A percentile compares a stretch with the other conserved stretches of the same genome.
Conservation (phyloP, 1,140 invertebrate species). For the Phthorimaea operculella region DNA sequence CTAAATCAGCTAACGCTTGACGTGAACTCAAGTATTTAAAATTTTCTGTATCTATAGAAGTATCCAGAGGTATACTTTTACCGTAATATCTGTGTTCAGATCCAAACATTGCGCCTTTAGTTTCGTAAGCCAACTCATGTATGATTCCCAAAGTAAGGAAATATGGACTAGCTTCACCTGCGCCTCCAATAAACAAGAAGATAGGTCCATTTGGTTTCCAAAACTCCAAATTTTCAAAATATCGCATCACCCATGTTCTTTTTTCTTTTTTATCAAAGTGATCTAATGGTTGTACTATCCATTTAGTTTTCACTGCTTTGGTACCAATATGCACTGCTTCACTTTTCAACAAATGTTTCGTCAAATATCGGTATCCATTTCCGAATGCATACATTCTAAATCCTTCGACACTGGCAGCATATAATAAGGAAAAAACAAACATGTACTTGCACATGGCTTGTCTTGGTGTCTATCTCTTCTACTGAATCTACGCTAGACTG, state of each 20-base stretch:
- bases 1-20: constrained; percentile 80
- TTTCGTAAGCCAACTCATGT: constrained; percentile 62
- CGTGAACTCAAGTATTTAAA: constrained; percentile 74
- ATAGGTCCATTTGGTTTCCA: constrained; percentile 69
- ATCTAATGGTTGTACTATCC: constrained; percentile 46
- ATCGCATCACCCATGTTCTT: constrained; percentile 46
- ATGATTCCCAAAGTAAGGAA: constrained; percentile 27
- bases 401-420: background rate
- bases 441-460: background rate
- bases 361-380: constrained; percentile 26
- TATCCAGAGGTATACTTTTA: constrained; percentile 76
- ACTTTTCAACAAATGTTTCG: constrained; percentile 22
- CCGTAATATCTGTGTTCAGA: constrained; percentile 88
- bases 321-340: constrained; percentile 7
- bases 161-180: constrained; percentile 24
- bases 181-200: constrained; percentile 74
- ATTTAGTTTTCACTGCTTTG: constrained; percentile 18
- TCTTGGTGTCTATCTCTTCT: background rate
- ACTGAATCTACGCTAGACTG: background rate
- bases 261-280: constrained; percentile 38
- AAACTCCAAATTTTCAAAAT: constrained; percentile 35
- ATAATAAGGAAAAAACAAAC: background rate
- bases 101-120: constrained; percentile 34
- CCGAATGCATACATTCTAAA: constrained; percentile 19
- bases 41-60: constrained; percentile 64